A percentile compares a stretch with the other conserved stretches of the same genome.
These are phyloP conservation scores for Drosophila prostipennis DNA, from an alignment of 2,888 invertebrate genomes.

Conservation along the genomic window DNA sequence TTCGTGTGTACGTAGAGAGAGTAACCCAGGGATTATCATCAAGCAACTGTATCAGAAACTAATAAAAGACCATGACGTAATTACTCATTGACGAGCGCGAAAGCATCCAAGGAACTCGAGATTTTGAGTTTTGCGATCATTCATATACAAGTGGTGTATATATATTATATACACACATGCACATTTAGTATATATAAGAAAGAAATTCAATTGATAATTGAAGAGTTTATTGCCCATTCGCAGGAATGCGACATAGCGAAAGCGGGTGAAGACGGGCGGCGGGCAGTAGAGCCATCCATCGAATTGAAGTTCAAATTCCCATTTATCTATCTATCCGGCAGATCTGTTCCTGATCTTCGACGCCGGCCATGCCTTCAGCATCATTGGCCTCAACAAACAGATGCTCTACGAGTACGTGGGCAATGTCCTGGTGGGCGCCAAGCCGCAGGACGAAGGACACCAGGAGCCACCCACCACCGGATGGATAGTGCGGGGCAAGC, in stretches of 20 bases:
- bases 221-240: conserved; percentile 47
- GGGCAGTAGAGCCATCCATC: neutral
- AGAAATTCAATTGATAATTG: conserved; percentile 68
- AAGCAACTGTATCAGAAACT: conserved; percentile 58
- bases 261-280: neutral
- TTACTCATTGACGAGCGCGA: conserved; percentile 64
- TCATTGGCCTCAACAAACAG: conserved; percentile 83
- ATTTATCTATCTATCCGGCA: conserved; percentile 42
- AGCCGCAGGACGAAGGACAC: conserved; percentile 83
- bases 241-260: conserved; percentile 28
- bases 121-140: conserved; percentile 61
- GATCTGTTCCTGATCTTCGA: conserved; percentile 79
- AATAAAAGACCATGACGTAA: conserved; percentile 74
- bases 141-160: conserved; percentile 28
- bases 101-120: no score
- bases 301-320: conserved; percentile 36
- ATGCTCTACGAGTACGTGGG: conserved; percentile 84
- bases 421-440: conserved; percentile 83
- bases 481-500: conserved; percentile 83
- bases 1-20: conserved; percentile 81
- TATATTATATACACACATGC: conserved; percentile 24
- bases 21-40: conserved; percentile 63
- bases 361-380: conserved; percentile 81
- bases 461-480: conserved; percentile 83
- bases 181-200: conserved; percentile 45